Evolutionary conservation across 2,888 invertebrate species (phyloP).

Genomic region (Stictocephala bisonia): DNA sequence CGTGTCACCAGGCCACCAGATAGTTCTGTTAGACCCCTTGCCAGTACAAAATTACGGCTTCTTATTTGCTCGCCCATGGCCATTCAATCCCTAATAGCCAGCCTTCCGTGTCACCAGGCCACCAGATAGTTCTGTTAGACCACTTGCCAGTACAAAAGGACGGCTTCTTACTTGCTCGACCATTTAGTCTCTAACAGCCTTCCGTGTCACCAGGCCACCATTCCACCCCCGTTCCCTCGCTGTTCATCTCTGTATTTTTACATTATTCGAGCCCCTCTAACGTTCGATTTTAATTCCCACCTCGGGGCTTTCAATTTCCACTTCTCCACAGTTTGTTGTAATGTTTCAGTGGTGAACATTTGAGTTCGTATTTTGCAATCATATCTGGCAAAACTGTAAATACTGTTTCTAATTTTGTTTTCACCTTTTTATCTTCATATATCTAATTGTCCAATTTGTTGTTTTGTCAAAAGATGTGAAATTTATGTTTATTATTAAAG

Average conservation of each 20-base stretch:
- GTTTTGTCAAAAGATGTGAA: too few relatives aligned
- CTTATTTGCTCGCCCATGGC: conserved; percentile 20
- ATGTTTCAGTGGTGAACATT: too few relatives aligned
- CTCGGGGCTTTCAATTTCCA: conserved; percentile 23
- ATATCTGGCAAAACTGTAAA: too few relatives aligned
- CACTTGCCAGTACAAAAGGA: too few relatives aligned
- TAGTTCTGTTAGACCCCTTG: too few relatives aligned
- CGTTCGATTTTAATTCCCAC: conserved; percentile 10
- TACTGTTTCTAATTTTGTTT: too few relatives aligned
- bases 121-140: too few relatives aligned
- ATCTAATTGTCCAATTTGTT: too few relatives aligned
- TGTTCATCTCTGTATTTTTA: conserved; percentile 9
- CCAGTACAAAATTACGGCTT: too few relatives aligned
- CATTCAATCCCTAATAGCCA: background rate
- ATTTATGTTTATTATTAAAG: too few relatives aligned
- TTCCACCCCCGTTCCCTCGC: background rate
- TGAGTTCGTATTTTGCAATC: too few relatives aligned
- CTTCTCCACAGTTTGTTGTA: conserved; percentile 12
- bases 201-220: conserved; percentile 10
- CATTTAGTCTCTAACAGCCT: conserved; percentile 1
- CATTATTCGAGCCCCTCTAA: conserved; percentile 19
- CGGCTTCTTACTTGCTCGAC: conserved; percentile 16
- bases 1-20: conserved; percentile 17
- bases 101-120: conserved; percentile 23
- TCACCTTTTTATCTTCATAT: too few relatives aligned